These are phyloP conservation scores for Microhierax caerulescens DNA, from an alignment of 2,797 vertebrate species.

Conservation along the genomic window DNA sequence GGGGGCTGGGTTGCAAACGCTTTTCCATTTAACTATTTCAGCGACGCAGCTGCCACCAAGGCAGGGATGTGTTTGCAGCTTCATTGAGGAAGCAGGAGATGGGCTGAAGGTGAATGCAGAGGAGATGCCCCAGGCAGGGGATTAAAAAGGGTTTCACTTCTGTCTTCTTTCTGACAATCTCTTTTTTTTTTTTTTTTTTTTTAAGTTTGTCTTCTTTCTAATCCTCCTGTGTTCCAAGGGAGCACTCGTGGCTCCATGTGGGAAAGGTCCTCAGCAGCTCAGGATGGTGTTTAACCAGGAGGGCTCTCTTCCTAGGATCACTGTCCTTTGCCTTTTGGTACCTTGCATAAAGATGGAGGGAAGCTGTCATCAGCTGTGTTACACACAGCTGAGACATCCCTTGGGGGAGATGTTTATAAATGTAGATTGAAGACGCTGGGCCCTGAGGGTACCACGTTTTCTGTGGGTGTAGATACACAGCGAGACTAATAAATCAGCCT, in stretches of 20 bases:
- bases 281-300: neutral
- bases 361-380: neutral
- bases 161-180: neutral
- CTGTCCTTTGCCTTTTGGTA: neutral
- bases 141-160: neutral
- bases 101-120: neutral
- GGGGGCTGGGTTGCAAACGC: neutral
- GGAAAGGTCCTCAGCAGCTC: neutral
- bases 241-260: fast-evolving
- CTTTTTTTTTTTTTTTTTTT: neutral
- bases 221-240: neutral
- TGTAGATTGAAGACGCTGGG: neutral
- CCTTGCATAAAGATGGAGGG: neutral
- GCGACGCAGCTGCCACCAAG: neutral
- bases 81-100: neutral
- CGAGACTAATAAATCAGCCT: neutral
- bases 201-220: neutral
- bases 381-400: neutral
- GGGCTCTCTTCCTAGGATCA: neutral
- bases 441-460: neutral
- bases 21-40: neutral
- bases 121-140: neutral
- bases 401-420: neutral
- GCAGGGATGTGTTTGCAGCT: neutral
- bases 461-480: neutral